phyloP scores from a whole-genome alignment of 2,888 invertebrate species.

The Drosophila ustulata region DNA sequence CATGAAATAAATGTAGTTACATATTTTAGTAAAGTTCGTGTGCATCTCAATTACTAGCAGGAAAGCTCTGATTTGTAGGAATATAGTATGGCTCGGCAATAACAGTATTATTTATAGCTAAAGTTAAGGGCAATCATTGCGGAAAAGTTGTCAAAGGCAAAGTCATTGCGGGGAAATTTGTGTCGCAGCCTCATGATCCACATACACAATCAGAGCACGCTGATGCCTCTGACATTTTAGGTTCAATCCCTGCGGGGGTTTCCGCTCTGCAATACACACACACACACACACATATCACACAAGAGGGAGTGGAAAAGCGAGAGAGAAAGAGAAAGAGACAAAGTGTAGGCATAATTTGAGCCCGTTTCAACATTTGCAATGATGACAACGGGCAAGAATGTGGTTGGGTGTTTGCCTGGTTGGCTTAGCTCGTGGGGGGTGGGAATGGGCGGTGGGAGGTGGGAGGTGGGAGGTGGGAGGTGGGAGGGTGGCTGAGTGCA shows the following conservation, averaged over 20 bases:
- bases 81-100: not conserved
- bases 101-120: slow-evolving; percentile 27
- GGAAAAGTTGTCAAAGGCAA: slow-evolving; percentile 28
- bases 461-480: not conserved
- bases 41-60: not conserved
- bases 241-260: slow-evolving; percentile 76
- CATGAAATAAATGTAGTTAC: not conserved
- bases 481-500: slow-evolving; percentile 6
- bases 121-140: slow-evolving; percentile 61
- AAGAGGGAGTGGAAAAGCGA: slow-evolving; percentile 12
- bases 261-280: slow-evolving; percentile 43
- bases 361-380: slow-evolving; percentile 72
- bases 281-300: slow-evolving; percentile 18
- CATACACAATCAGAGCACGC: slow-evolving; percentile 64
- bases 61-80: not conserved
- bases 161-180: slow-evolving; percentile 43
- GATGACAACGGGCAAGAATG: slow-evolving; percentile 71
- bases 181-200: slow-evolving; percentile 71
- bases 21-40: not conserved
- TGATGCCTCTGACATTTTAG: slow-evolving; percentile 78
- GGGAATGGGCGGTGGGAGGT: not conserved
- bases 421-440: slow-evolving; percentile 6
- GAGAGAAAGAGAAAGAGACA: slow-evolving; percentile 13
- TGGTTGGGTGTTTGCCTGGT: slow-evolving; percentile 15
- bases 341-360: slow-evolving; percentile 70